Percentiles rank a stretch among this genome's conserved stretches.
These are phyloP conservation scores for Drosophila paracracens DNA, from an alignment of 2,888 invertebrate genomes.

Conservation along the genomic window DNA sequence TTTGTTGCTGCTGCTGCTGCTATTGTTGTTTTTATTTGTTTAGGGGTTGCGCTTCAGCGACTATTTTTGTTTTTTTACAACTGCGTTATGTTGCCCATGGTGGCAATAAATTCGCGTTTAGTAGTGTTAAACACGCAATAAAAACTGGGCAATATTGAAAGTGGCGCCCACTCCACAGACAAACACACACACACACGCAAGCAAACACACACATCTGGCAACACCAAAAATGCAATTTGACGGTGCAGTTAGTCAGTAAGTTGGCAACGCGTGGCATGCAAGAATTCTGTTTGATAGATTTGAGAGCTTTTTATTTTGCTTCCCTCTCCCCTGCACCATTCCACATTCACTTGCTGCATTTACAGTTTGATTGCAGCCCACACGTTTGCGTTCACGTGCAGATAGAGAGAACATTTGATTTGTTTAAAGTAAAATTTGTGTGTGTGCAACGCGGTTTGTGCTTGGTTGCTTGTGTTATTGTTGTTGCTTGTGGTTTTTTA, in stretches of 20 bases:
- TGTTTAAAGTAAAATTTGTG: conserved; percentile 63
- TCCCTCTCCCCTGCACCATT: conserved; percentile 12
- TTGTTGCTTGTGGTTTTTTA: conserved; percentile 37
- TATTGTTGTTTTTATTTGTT: conserved; percentile 18
- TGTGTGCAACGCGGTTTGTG: conserved; percentile 23
- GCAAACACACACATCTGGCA: conserved; percentile 49
- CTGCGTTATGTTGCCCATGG: conserved; percentile 76
- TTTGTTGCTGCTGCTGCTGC: conserved; percentile 31
- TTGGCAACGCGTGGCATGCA: conserved; percentile 50
- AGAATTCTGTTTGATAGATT: conserved; percentile 35
- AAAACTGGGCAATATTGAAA: conserved; percentile 62
- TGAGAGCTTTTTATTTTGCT: conserved; percentile 8
- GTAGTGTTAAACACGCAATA: conserved; percentile 78
- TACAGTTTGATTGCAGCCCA: conserved; percentile 61
- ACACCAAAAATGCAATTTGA: conserved; percentile 58
- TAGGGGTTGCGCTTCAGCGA: conserved; percentile 51
- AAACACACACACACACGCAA: not conserved
- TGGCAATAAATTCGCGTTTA: conserved; percentile 75
- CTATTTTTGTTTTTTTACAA: conserved; percentile 73
- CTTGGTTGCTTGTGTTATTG: conserved; percentile 21
- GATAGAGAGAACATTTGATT: conserved; percentile 57
- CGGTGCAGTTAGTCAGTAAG: conserved; percentile 11
- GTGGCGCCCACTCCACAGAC: conserved; percentile 43
- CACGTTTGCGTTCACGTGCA: conserved; percentile 59
- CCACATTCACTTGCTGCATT: conserved; percentile 62